Percentiles rank a stretch among this genome's conserved stretches.
Evolutionary conservation across 2,113 vertebrate species (phyloP).

Genomic region (Athene cunicularia): DNA sequence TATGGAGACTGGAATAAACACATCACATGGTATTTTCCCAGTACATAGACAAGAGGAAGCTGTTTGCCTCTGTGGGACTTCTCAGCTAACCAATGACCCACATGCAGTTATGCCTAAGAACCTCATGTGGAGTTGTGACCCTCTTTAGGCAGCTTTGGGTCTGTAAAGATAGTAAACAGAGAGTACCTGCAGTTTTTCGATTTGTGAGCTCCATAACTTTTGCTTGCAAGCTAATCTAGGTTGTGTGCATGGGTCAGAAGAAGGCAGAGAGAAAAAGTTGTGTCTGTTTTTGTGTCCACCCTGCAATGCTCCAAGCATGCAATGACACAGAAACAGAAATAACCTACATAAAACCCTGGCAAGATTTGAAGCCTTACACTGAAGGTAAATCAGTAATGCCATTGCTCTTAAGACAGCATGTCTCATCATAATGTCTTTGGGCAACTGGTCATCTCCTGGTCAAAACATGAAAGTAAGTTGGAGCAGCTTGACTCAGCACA

Average conservation of each 20-base stretch:
- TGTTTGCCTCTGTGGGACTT: background rate
- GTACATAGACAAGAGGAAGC: background rate
- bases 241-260: background rate
- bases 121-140: constrained; percentile 33
- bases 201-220: background rate
- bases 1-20: background rate
- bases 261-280: background rate
- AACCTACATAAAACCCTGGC: background rate
- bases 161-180: background rate
- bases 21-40: background rate
- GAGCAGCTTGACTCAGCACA: background rate
- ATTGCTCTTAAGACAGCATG: background rate
- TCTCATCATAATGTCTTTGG: background rate
- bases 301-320: background rate
- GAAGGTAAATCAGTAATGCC: background rate
- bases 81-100: constrained; percentile 37
- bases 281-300: background rate
- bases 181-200: background rate
- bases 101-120: background rate
- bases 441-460: background rate
- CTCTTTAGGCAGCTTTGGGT: background rate
- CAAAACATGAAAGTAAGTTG: background rate
- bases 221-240: background rate
- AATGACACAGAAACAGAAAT: background rate
- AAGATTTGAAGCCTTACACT: background rate